Base-by-base conservation (phyloP, 2,888 invertebrate species). In the Phania funesta region DNA sequence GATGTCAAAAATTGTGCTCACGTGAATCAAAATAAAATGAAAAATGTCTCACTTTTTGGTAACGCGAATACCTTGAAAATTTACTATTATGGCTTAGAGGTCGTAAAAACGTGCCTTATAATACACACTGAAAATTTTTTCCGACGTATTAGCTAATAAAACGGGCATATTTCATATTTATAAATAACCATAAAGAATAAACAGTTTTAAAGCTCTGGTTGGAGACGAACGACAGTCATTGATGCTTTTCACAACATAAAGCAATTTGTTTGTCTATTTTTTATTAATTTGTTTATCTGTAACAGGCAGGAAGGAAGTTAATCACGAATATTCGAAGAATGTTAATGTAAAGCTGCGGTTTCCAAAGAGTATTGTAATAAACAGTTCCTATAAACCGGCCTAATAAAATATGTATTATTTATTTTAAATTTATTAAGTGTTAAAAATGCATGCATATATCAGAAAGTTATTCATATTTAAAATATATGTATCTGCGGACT, bases 251-350 rank as follows among this genome's bases (percentile, higher is more conserved):
- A 46, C 65, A 44, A 54, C 54, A 44, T 24, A 44, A 65, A 54
- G 46, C 32, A 41, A 64, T 74, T 64, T 22, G 8, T 24, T 29
- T 64, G 64, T 50, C 35, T 64, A 41, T 24, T 35, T 76, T 56
- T 67, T 60, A 2, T 60, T n/a, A 11, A 22, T 24, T 50, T 52
- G 65, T 29, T n/a, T n/a, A 58, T 7, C 13, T 13, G 13, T 38
- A 38, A 13, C 35, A 16, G 58, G 24, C 71, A 71, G 78, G 78
- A 71, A 73, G 78, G 71, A 79, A 79, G 71, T 67, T 24, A 65
- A 52, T 71, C 46, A 56, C 46, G 64, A 56, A n/a, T 48, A 71
- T 67, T 71, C n/a, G 24, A 67, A 60, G 71, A 65, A 79, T 79
- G 41, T 52, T 71, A 79, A 60, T 65, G 58, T 41, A 60, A 41